Evolutionary conservation across 2,113 vertebrate species (phyloP), one percentile per base, ranked within the genome.

Genomic region (Pollachius pollachius): DNA sequence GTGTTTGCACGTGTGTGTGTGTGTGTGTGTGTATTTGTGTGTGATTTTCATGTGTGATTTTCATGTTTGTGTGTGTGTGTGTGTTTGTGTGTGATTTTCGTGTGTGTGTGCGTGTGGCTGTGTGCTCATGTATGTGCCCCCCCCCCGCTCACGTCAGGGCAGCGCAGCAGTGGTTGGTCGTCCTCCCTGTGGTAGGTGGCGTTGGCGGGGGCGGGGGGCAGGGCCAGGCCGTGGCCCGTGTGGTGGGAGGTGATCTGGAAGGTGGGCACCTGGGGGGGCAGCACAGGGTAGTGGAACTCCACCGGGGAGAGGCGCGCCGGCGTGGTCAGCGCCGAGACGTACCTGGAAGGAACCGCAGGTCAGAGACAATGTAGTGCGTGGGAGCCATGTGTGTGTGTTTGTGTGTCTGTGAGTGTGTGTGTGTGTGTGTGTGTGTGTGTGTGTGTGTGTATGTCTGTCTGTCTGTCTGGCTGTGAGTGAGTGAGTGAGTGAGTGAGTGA

Each of bases 231-330:
- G 7, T 98, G 96, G 23, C 93, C 93, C 2, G 95, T 94, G 86
- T 97, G 96, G 54, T 95, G 95, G 0, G 96, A 97, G 27, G 97
- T 97, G 93, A 98, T 97, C 88, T 98, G 96, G n/a, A 98, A 98
- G 82, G 94, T 97, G 76, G 97, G 96, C 86, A 97, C 95, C 93
- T 97, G 95, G 12, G 95, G 88, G 4, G 96, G 89, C 87, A 96
- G 85, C 62, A 92, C 93, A 85, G 96, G 95, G 90, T 94, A 98
- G 89, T 98, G 95, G 89, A 97, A 95, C 90, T 99, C 96, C 56
- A 98, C 95, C 0, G 97, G 97, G 0, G 97, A 99, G 74, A 98
- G 93, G 70, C 96, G 95, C 8, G 97, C 96, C 69, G 97, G 97
- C 3, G 97, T 99, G 82, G 97, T 98, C 88, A 99, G 89, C 13